phyloP scores from a whole-genome alignment of 2,888 invertebrate species.

The Lithodes maja region DNA sequence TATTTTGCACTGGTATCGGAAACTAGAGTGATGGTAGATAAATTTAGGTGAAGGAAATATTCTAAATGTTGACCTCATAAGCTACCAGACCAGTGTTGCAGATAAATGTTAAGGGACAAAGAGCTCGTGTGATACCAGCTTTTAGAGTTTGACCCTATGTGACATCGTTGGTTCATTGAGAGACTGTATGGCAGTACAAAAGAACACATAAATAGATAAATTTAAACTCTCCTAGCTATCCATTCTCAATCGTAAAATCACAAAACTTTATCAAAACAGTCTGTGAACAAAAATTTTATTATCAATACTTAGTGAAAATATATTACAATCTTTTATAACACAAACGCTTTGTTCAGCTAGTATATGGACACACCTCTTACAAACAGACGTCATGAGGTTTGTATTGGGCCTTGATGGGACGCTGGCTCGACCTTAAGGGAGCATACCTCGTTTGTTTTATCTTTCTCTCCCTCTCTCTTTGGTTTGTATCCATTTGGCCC shows the following conservation, averaged over 20 bases:
- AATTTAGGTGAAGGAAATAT: too few species aligned
- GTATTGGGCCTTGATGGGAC: background rate
- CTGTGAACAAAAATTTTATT: constrained; percentile 23
- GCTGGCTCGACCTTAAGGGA: background rate
- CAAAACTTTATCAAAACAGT: constrained; percentile 29
- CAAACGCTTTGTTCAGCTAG: constrained; percentile 50
- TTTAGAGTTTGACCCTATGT: background rate
- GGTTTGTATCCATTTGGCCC: too few species aligned
- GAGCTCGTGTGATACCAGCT: background rate
- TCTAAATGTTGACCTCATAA: too few species aligned
- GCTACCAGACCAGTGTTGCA: too few species aligned
- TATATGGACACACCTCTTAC: constrained; percentile 25
- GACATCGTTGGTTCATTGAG: constrained; percentile 40
- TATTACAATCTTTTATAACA: constrained; percentile 47
- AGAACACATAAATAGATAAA: constrained; percentile 49
- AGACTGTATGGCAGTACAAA: constrained; percentile 33
- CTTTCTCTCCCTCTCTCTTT: too few species aligned
- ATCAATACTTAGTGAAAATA: constrained; percentile 56
- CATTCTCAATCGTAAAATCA: constrained; percentile 23
- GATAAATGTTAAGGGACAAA: too few species aligned
- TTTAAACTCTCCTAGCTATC: constrained; percentile 29
- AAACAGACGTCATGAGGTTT: constrained; percentile 9
- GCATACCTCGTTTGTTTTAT: too few species aligned
- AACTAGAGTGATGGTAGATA: too few species aligned
- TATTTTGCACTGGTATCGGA: too few species aligned